phyloP scores from a whole-genome alignment of 2,888 invertebrate species.

The Coleophora flavipennella region DNA sequence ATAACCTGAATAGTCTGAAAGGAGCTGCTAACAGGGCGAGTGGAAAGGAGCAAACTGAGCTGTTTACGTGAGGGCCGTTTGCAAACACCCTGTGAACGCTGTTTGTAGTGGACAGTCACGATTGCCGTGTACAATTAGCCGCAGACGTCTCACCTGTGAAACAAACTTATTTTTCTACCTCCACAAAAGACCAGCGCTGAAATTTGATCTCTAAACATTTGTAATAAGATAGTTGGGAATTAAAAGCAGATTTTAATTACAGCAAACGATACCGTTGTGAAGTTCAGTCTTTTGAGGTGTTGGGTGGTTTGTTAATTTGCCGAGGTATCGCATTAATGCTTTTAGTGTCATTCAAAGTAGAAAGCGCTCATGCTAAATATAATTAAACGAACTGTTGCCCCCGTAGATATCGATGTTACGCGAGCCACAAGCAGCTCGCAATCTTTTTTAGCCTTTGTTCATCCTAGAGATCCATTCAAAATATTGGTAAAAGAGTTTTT shows the following conservation, averaged over 20 bases:
- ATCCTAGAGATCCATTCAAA: too few relatives aligned
- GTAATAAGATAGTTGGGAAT: constrained; percentile 1
- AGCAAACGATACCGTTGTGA: not conserved
- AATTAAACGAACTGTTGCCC: too few relatives aligned
- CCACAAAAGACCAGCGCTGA: not conserved
- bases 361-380: too few relatives aligned
- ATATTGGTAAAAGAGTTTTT: too few relatives aligned
- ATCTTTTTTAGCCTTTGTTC: too few relatives aligned
- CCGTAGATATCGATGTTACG: too few relatives aligned
- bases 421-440: too few relatives aligned
- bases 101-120: constrained; percentile 56
- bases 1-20: not conserved
- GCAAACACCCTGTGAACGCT: constrained; percentile 61
- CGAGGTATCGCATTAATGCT: constrained; percentile 20
- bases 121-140: constrained; percentile 61
- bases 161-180: constrained; percentile 22
- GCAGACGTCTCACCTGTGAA: constrained; percentile 45
- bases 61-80: constrained; percentile 65
- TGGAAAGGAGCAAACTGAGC: constrained; percentile 48
- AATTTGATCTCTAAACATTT: constrained; percentile 1
- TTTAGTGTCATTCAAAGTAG: too few relatives aligned
- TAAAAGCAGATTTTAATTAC: not conserved
- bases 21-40: constrained; percentile 11
- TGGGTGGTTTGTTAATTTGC: constrained; percentile 21
- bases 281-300: constrained; percentile 23